Conservation (phyloP, 2,113 vertebrate species). For the Sitta europaea region DNA sequence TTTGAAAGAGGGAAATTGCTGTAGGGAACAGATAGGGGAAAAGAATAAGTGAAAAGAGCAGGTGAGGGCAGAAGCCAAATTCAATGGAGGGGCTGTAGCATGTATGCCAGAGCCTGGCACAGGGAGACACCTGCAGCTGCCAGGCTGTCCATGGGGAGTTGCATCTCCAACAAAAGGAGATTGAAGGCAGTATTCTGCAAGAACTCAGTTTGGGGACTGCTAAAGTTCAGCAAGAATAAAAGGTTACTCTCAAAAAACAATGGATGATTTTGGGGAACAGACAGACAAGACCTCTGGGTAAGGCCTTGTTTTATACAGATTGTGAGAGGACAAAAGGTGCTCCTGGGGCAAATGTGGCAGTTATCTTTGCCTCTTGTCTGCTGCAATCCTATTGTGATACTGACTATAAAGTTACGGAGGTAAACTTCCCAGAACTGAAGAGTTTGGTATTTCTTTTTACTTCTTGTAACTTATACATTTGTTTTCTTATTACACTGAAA, state of each 20-base stretch:
- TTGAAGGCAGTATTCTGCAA: background rate
- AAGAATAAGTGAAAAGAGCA: background rate
- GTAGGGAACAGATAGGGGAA: slow-evolving; percentile 17
- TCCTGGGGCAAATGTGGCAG: background rate
- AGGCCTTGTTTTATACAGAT: background rate
- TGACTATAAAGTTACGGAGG: background rate
- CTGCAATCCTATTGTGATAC: background rate
- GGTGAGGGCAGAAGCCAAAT: background rate
- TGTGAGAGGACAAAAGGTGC: background rate
- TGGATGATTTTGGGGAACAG: background rate
- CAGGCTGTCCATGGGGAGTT: background rate
- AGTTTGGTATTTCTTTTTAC: background rate
- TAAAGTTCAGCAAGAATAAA: slow-evolving; percentile 12
- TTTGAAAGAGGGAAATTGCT: background rate
- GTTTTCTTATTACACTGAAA: background rate
- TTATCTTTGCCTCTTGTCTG: background rate
- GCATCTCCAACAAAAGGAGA: background rate
- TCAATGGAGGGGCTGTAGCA: background rate
- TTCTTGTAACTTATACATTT: background rate
- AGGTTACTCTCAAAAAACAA: slow-evolving; percentile 22
- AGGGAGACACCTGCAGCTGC: background rate
- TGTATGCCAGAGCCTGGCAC: background rate
- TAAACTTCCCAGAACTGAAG: background rate
- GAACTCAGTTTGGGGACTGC: background rate
- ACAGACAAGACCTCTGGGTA: background rate